Base-by-base conservation (phyloP, 2,888 invertebrate species). In the Brachyopa scutellaris region DNA sequence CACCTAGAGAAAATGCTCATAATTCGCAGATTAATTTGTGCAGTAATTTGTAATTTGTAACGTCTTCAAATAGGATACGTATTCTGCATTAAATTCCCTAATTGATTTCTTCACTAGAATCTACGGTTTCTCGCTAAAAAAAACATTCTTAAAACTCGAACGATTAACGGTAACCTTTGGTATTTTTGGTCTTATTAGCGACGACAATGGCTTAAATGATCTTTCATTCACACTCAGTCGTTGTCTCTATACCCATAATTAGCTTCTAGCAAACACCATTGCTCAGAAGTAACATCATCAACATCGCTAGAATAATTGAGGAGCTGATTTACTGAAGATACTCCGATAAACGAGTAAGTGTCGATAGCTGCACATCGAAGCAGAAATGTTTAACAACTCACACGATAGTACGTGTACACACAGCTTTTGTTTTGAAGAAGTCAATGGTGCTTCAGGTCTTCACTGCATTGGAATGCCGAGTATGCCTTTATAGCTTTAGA, bases 251-350 rank as follows among this genome's bases (percentile, higher is more conserved):
- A 42, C n/a, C 64, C 49, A 70, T 72, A 66, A 79, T 66, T 72
- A 42, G 57, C 64, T 36, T 13, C 17, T 7, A 19, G 13, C 11
- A 2, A 69, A 57, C 29, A 7, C 40, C 29, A 57, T 45, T 29
- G 15, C 26, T 26, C 51, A 33, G 59, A 59, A 38, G 45, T 36
- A 38, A 45, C 61, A 62, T 55, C 69, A 45, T 67, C 59, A 53
- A 61, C 59, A 73, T 79, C 64, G 36, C 19, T 59, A 23, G 42
- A 26, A 72, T 72, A 66, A 59, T 79, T 66, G 57, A 73, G 29
- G 51, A 72, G 42, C 26, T 53, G 72, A 66, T 73, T 70, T 51
- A 15, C 15, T 61, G 31, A 13, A 19, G 53, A 73, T 64, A n/a
- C n/a, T n/a, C n/a, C n/a, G n/a, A n/a, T n/a, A n/a, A n/a, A n/a